Percentiles rank a stretch among this genome's conserved stretches.
These are phyloP conservation scores for Pseudococcus longispinus DNA, from an alignment of 2,888 invertebrate genomes.

Conservation along the genomic window DNA sequence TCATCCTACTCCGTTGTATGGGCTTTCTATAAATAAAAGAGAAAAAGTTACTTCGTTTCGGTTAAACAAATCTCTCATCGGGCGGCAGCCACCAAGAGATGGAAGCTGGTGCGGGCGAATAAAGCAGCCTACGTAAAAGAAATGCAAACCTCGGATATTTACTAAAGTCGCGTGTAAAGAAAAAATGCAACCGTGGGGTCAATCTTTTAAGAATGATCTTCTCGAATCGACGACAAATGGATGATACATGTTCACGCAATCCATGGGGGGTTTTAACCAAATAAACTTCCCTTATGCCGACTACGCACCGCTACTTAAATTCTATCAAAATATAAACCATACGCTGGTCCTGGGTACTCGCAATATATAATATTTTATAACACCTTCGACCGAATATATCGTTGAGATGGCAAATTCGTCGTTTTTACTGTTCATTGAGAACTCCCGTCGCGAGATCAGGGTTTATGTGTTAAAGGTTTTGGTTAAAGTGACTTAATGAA, in stretches of 20 bases:
- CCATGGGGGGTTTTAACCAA: conserved; percentile 49
- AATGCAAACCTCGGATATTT: conserved; percentile 24
- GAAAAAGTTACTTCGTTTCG: not conserved
- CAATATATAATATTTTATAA: conserved; percentile 3
- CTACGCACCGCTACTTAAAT: not conserved
- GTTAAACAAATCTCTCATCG: conserved; percentile 20
- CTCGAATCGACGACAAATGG: conserved; percentile 51
- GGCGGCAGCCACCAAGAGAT: not conserved
- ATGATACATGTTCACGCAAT: conserved; percentile 54
- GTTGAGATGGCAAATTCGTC: not conserved
- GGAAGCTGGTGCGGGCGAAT: not conserved
- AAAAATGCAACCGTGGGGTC: conserved; percentile 39
- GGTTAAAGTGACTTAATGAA: not conserved
- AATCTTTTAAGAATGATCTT: conserved; percentile 47
- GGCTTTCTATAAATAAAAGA: not conserved
- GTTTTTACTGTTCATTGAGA: not conserved
- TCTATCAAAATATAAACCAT: conserved; percentile 29
- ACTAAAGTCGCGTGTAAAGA: conserved; percentile 47
- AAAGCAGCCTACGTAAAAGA: not conserved
- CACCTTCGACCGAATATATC: not conserved
- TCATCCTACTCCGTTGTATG: not conserved
- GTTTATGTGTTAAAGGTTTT: not conserved
- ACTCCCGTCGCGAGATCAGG: not conserved
- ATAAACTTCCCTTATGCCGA: conserved; percentile 29
- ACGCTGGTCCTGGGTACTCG: not conserved